These are phyloP conservation scores for Sarcoramphus papa DNA, from an alignment of 2,797 vertebrate species.

Conservation along the genomic window DNA sequence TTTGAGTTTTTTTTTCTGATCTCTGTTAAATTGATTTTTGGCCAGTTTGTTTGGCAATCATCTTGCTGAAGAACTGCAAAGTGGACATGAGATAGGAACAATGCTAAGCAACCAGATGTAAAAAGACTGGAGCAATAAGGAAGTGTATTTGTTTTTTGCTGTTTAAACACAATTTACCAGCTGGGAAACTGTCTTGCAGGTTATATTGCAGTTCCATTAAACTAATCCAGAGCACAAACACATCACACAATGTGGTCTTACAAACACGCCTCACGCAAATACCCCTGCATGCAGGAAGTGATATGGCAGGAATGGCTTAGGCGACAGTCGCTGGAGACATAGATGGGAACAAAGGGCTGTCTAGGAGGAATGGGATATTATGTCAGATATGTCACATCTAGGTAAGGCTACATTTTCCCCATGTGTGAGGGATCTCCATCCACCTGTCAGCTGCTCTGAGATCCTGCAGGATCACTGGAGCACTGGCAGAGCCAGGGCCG, in stretches of 20 bases:
- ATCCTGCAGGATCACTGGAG: not conserved
- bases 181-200: not conserved
- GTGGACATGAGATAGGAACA: not conserved
- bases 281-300: constrained; percentile 2
- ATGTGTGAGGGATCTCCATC: not conserved
- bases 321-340: not conserved
- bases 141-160: constrained; percentile 31
- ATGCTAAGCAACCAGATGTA: constrained; percentile 39
- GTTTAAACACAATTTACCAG: constrained; percentile 31
- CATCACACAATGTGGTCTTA: not conserved
- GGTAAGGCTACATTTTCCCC: not conserved
- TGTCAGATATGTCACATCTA: not conserved
- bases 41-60: not conserved
- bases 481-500: not conserved
- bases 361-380: not conserved
- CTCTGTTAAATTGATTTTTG: constrained; percentile 29
- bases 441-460: not conserved
- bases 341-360: not conserved
- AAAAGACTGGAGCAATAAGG: not conserved
- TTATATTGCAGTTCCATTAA: constrained; percentile 23
- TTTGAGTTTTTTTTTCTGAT: not conserved
- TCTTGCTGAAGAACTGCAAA: not conserved
- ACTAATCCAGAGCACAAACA: constrained; percentile 35
- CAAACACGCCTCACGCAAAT: not conserved
- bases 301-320: not conserved